Percentiles rank a stretch among this genome's conserved stretches.
These are phyloP conservation scores for Pachycephala philippinensis DNA, from an alignment of 2,113 vertebrate species.

Conservation along the genomic window DNA sequence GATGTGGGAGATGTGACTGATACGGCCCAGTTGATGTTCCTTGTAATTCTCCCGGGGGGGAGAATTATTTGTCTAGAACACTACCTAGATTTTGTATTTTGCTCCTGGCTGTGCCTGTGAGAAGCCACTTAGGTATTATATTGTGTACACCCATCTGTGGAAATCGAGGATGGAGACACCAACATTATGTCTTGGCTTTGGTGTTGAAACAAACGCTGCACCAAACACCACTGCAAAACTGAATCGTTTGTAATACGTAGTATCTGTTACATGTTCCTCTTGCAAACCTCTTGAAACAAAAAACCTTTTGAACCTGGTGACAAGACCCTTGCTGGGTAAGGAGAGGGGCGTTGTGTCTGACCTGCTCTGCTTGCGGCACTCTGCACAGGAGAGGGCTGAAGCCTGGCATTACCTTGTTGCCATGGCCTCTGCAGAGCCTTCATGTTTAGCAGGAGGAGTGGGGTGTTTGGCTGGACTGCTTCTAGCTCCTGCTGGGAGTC, in stretches of 20 bases:
- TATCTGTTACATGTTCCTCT: neutral
- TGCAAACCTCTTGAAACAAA: neutral
- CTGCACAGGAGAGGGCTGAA: neutral
- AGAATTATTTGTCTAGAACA: neutral
- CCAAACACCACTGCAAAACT: neutral
- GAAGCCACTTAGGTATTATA: neutral
- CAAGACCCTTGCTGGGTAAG: neutral
- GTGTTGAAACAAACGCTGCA: neutral
- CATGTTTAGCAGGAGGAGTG: neutral
- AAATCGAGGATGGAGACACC: neutral
- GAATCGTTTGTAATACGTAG: neutral
- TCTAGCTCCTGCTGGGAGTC: neutral
- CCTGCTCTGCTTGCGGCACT: neutral
- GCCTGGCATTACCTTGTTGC: neutral
- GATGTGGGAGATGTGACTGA: neutral
- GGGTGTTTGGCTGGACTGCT: neutral
- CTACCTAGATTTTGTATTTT: neutral
- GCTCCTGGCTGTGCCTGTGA: neutral
- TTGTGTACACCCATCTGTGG: neutral
- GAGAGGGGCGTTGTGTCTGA: neutral
- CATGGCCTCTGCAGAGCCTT: neutral
- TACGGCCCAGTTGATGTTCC: neutral
- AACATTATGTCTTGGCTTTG: neutral
- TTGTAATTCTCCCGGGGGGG: neutral
- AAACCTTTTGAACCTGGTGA: neutral